Percentiles rank a stretch among this genome's conserved stretches.
These are phyloP conservation scores for Ceratina calcarata DNA, from an alignment of 1,140 invertebrate species.

Conservation along the genomic window DNA sequence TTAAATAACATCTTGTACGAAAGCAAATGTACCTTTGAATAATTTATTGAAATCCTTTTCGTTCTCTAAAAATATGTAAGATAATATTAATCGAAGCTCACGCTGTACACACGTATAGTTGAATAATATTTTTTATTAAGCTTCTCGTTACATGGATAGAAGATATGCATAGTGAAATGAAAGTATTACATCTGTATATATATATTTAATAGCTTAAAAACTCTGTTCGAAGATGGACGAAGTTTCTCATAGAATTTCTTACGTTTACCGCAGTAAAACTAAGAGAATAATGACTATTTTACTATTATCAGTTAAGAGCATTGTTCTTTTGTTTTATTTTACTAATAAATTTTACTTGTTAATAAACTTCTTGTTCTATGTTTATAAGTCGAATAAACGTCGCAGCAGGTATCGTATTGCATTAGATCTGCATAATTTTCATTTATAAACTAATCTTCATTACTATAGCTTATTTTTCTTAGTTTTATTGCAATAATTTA, in stretches of 20 bases:
- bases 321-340: conserved; percentile 12
- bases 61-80: neutral
- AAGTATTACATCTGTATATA: conserved; percentile 18
- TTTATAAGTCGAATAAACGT: neutral
- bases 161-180: conserved; percentile 27
- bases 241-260: conserved; percentile 24
- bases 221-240: conserved; percentile 23
- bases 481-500: conserved; percentile 46
- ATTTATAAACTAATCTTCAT: neutral
- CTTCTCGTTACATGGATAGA: conserved; percentile 29
- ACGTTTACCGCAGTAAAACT: conserved; percentile 30
- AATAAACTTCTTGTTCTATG: neutral
- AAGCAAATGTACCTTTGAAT: neutral
- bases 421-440: neutral
- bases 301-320: conserved; percentile 4
- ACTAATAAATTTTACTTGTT: conserved; percentile 28
- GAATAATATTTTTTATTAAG: conserved; percentile 34
- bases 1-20: conserved; percentile 21
- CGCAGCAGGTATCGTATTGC: neutral
- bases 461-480: conserved; percentile 3
- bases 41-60: conserved; percentile 1
- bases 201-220: conserved; percentile 4
- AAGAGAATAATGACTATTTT: conserved; percentile 23
- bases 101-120: neutral
- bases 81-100: conserved; percentile 7